Base-by-base conservation (phyloP, 2,888 invertebrate species). In the Acrocyrtus sp. region DNA sequence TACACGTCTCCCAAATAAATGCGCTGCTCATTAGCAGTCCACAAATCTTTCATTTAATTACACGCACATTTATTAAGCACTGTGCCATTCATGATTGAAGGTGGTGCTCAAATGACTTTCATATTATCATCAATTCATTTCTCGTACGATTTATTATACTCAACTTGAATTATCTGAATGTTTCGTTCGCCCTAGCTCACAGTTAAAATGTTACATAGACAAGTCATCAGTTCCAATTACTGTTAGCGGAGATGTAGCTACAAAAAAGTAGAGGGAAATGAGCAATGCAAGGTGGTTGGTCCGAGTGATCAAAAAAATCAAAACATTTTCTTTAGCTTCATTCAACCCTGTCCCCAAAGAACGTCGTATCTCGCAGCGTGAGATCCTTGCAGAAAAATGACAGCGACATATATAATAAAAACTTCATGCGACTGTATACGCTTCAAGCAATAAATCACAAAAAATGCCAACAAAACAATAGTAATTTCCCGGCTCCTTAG, bases 401-500 rank as follows among this genome's bases (percentile, higher is more conserved):
- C 58, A 58, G 58, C 39, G 51, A 58, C 67, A 48, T 57, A 66
- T 57, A 57, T n/a, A n/a, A n/a, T n/a, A n/a, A n/a, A 56, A 57
- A 50, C 50, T 10, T 10, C 19, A 34, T 56, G 50, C 50, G 66
- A 56, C 41, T 51, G n/a, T 29, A 60, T 27, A 27, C n/a, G 67
- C 67, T 67, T 27, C 22, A n/a, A 67, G 67, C 67, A 60, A 67
- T 67, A 67, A 67, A 67, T 67, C 67, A 67, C 51, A 6, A 34
- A 45, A 67, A 67, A 53, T 51, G 43, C 51, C 41, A 24, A 29
- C 29, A 15, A 53, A 58, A 67, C 58, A 67, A 67, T 67, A 26
- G 43, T 43, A 29, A 58, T 58, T 67, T 51, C 45, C 50, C 43
- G n/a, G 29, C 56, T 24, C 22, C 27, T 50, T 47, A n/a, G 10